phyloP scores from a whole-genome alignment of 1,140 invertebrate genomes.

The Pentalonia nigronervosa region DNA sequence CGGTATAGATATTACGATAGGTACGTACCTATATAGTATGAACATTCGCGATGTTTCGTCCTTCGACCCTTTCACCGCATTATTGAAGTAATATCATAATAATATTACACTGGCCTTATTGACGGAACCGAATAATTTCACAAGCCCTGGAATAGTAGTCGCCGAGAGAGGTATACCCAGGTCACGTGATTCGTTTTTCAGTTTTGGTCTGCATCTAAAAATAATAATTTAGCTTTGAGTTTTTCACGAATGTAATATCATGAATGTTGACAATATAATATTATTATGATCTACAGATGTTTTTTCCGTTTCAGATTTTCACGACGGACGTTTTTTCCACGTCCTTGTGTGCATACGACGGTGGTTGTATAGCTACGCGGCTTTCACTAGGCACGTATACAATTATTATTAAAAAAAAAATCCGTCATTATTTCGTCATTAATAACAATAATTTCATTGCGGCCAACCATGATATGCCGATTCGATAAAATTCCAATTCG shows the following conservation, averaged over 20 bases:
- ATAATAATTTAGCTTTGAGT: neutral
- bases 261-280: neutral
- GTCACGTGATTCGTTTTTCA: neutral
- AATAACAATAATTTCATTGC: conserved; percentile 49
- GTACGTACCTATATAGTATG: neutral
- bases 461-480: conserved; percentile 20
- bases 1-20: too few relatives aligned
- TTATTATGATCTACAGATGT: neutral
- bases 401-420: conserved; percentile 39
- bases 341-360: conserved; percentile 2
- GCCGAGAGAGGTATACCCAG: too few relatives aligned
- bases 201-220: neutral
- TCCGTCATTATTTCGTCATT: conserved; percentile 42
- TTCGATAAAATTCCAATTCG: neutral
- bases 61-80: neutral
- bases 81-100: neutral
- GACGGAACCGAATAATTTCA: neutral
- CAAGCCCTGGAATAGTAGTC: neutral
- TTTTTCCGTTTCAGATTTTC: neutral
- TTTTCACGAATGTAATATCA: neutral
- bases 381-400: conserved; percentile 49
- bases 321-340: conserved; percentile 2
- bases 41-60: neutral
- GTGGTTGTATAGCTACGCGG: neutral
- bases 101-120: neutral